These are phyloP conservation scores for Coreius guichenoti DNA, from an alignment of 2,797 vertebrate species.

Conservation along the genomic window DNA sequence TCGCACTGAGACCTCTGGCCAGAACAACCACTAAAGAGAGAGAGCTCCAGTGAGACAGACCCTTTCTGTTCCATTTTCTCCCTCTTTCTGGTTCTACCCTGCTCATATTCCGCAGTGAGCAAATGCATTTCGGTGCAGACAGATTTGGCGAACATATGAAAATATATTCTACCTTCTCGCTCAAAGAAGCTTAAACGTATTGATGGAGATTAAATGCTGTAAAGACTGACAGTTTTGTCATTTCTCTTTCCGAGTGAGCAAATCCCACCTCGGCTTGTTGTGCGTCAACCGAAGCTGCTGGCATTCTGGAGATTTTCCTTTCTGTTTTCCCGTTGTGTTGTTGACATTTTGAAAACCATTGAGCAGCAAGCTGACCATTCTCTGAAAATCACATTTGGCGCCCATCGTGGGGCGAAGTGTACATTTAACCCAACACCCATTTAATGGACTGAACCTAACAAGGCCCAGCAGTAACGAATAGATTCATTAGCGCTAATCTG, in stretches of 20 bases:
- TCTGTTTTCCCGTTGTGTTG: slow-evolving; percentile 28
- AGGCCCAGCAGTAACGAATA: slow-evolving; percentile 23
- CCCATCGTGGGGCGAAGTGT: background rate
- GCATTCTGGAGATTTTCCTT: background rate
- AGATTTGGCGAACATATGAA: background rate
- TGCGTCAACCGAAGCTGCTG: slow-evolving; percentile 19
- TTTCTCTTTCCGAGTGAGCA: background rate
- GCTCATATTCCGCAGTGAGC: slow-evolving; percentile 19
- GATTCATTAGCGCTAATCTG: slow-evolving; percentile 29
- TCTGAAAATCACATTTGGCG: slow-evolving; percentile 28
- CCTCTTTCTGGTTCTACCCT: slow-evolving; percentile 9
- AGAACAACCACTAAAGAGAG: slow-evolving; percentile 62
- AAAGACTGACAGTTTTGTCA: background rate
- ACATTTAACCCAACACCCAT: slow-evolving; percentile 18
- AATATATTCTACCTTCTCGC: background rate
- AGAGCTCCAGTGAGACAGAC: slow-evolving; percentile 1
- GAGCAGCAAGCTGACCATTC: slow-evolving; percentile 47
- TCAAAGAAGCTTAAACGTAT: background rate
- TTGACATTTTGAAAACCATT: slow-evolving; percentile 56
- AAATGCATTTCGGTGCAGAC: slow-evolving; percentile 33
- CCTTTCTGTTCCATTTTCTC: slow-evolving; percentile 13
- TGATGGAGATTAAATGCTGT: slow-evolving; percentile 7
- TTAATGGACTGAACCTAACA: slow-evolving; percentile 50
- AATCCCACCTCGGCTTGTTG: slow-evolving; percentile 31
- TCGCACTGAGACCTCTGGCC: slow-evolving; percentile 67